Conservation (phyloP, 2,888 invertebrate genomes). For the Achlya flavicornis region DNA sequence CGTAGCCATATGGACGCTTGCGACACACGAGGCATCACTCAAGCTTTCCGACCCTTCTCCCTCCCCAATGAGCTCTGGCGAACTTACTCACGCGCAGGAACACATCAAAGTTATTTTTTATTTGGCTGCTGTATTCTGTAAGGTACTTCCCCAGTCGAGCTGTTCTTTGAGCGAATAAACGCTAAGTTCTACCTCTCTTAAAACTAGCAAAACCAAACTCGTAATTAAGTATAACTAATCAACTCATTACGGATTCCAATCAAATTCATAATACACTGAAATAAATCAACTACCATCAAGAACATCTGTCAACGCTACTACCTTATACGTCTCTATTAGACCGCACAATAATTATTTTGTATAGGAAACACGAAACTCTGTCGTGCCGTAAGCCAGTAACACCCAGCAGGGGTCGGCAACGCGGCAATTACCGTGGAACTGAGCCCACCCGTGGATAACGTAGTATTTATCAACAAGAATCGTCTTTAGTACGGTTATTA, state of each 20-base stretch:
- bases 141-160: too few relatives aligned
- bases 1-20: too few relatives aligned
- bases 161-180: too few relatives aligned
- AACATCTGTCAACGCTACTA: not conserved
- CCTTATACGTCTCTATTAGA: not conserved
- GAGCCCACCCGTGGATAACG: not conserved
- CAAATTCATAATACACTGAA: not conserved
- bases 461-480: not conserved
- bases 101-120: too few relatives aligned
- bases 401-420: conserved; percentile 1
- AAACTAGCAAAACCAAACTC: too few relatives aligned
- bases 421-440: not conserved
- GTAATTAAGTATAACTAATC: too few relatives aligned
- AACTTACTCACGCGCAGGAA: too few relatives aligned
- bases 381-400: not conserved
- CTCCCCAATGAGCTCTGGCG: too few relatives aligned
- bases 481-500: not conserved
- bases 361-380: not conserved
- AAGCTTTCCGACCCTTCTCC: too few relatives aligned
- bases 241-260: not conserved
- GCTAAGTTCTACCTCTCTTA: too few relatives aligned
- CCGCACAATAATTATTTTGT: not conserved
- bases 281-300: not conserved
- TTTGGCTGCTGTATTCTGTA: too few relatives aligned
- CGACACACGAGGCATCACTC: too few relatives aligned